phyloP scores from a whole-genome alignment of 2,113 vertebrate species.

The Cettia cetti region DNA sequence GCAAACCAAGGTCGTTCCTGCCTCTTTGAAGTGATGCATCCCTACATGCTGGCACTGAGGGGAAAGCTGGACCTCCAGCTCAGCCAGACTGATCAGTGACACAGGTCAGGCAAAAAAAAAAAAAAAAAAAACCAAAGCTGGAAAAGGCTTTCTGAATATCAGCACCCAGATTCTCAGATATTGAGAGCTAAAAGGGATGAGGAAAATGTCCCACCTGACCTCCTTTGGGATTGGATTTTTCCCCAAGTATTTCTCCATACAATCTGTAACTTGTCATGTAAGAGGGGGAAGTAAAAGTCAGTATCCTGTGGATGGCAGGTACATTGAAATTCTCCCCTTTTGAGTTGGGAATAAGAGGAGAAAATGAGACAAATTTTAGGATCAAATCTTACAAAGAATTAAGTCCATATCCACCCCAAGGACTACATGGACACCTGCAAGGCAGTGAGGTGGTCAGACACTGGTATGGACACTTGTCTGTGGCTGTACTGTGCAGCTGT shows the following conservation, averaged over 20 bases:
- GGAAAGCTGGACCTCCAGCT: background rate
- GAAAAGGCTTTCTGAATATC: background rate
- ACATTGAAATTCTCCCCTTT: background rate
- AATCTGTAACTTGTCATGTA: background rate
- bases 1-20: slow-evolving; percentile 25
- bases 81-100: background rate
- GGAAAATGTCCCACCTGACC: background rate
- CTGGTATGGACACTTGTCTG: background rate
- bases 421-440: background rate
- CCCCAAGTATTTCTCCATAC: background rate
- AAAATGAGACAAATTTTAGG: background rate
- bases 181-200: background rate
- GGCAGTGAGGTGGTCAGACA: background rate
- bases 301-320: background rate
- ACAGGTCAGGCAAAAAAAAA: background rate
- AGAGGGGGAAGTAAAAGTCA: background rate
- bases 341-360: background rate
- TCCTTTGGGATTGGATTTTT: background rate
- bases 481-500: background rate
- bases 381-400: background rate
- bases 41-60: background rate
- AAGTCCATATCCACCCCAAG: accelerated
- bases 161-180: background rate
- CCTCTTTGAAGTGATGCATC: background rate
- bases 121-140: background rate